phyloP scores from a whole-genome alignment of 2,797 vertebrate genomes.

The Anolis apletophallus region DNA sequence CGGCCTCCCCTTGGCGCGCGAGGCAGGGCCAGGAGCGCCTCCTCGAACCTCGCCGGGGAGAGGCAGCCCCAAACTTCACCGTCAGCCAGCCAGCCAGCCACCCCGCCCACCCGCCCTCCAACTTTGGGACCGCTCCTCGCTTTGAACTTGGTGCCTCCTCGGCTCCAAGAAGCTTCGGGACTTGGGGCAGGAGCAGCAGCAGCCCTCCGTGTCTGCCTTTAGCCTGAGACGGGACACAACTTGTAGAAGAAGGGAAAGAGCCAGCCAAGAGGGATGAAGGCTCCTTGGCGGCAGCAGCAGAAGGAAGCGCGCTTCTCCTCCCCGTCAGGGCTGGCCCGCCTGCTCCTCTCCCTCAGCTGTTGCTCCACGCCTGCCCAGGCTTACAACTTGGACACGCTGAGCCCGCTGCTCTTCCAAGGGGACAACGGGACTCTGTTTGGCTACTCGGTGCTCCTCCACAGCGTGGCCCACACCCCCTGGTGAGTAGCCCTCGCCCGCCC shows the following conservation, averaged over 20 bases:
- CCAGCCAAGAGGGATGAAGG: background rate
- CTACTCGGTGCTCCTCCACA: constrained; percentile 84
- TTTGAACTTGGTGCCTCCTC: background rate
- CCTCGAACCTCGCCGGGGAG: background rate
- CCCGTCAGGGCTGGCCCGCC: background rate
- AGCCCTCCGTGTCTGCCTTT: no score
- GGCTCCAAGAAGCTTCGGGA: background rate
- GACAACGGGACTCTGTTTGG: constrained; percentile 82
- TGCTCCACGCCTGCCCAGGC: constrained; percentile 51
- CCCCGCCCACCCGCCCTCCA: background rate
- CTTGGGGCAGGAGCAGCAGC: background rate
- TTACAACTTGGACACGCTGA: constrained; percentile 85
- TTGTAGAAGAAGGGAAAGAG: no score
- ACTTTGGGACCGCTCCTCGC: background rate
- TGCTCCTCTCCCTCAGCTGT: constrained; percentile 52
- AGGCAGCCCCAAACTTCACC: background rate
- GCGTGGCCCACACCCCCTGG: constrained; percentile 77
- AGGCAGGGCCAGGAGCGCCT: background rate
- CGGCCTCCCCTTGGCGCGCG: background rate
- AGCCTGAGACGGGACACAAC: no score
- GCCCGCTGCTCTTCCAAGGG: constrained; percentile 80
- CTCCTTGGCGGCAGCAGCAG: background rate
- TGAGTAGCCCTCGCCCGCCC: constrained; percentile 66
- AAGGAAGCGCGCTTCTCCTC: background rate
- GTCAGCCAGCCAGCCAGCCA: no score